Conservation (phyloP, 2,113 vertebrate genomes). For the Stomatorhinus ivindoensis region DNA sequence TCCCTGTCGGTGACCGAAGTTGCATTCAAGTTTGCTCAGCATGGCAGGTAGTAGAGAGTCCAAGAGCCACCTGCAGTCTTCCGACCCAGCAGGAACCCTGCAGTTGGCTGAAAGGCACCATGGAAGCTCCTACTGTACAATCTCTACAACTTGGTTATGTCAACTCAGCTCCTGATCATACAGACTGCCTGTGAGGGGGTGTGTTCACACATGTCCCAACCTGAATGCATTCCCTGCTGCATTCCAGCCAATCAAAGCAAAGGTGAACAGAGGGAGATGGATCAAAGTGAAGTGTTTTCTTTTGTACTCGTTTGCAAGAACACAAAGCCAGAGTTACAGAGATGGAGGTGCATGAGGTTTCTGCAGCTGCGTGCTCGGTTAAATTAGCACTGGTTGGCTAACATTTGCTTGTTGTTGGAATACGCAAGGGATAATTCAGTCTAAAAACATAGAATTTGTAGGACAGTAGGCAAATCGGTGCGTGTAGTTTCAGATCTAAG, state of each 20-base stretch:
- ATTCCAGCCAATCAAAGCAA: conserved; percentile 41
- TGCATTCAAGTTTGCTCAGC: background rate
- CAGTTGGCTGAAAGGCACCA: background rate
- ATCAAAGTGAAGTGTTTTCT: conserved; percentile 6
- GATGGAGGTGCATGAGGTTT: background rate
- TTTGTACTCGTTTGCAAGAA: background rate
- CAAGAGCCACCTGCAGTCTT: background rate
- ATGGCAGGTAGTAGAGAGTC: background rate
- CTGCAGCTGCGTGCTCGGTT: background rate
- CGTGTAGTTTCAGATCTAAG: background rate
- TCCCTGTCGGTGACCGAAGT: background rate
- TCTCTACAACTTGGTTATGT: background rate
- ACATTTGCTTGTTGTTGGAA: background rate
- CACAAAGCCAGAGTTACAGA: background rate
- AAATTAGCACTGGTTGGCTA: background rate
- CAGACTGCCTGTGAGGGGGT: background rate
- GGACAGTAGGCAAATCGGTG: background rate
- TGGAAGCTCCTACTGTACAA: background rate
- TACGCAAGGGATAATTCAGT: background rate
- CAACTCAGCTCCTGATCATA: background rate
- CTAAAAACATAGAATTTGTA: background rate
- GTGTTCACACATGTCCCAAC: background rate
- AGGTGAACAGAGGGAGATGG: background rate
- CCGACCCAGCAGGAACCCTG: background rate
- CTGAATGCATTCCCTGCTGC: conserved; percentile 15